Evolutionary conservation across 1,140 invertebrate genomes (phyloP).

Genomic region (Nymphalis io): DNA sequence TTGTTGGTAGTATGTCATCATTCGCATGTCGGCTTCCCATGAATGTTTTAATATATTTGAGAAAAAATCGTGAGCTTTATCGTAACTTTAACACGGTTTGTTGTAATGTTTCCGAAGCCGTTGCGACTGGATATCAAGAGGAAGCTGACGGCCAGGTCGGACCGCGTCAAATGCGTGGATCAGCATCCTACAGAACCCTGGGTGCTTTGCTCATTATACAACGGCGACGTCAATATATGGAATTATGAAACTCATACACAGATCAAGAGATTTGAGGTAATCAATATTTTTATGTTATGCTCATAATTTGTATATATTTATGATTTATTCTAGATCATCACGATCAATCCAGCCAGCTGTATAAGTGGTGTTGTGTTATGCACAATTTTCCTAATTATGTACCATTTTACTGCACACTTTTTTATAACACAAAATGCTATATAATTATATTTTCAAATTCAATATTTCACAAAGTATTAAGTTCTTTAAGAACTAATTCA

Average conservation of each 20-base stretch:
- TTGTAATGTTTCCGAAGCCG: conserved; percentile 84
- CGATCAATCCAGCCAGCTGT: too few species aligned
- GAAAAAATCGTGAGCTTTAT: conserved; percentile 36
- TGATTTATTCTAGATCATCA: not conserved
- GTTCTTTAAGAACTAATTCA: not conserved
- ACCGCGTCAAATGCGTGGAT: conserved; percentile 98
- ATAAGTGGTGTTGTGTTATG: too few species aligned
- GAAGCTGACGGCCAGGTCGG: conserved; percentile 97
- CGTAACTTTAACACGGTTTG: conserved; percentile 40
- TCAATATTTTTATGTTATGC: not conserved
- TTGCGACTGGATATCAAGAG: conserved; percentile 98
- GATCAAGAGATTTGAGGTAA: conserved; percentile 94
- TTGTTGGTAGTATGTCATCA: conserved; percentile 60
- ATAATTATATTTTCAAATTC: not conserved
- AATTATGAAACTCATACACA: conserved; percentile 95
- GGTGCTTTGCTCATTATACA: conserved; percentile 99
- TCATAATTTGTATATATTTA: not conserved
- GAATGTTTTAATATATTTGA: conserved; percentile 33
- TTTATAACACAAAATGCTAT: too few species aligned
- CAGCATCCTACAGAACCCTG: conserved; percentile 98
- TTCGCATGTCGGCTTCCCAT: conserved; percentile 58
- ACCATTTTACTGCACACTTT: too few species aligned
- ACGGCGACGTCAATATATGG: conserved; percentile 99
- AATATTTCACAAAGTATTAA: not conserved
- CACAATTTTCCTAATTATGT: too few species aligned